Conservation (phyloP, 2,888 invertebrate genomes). For the Lobophora halterata region DNA sequence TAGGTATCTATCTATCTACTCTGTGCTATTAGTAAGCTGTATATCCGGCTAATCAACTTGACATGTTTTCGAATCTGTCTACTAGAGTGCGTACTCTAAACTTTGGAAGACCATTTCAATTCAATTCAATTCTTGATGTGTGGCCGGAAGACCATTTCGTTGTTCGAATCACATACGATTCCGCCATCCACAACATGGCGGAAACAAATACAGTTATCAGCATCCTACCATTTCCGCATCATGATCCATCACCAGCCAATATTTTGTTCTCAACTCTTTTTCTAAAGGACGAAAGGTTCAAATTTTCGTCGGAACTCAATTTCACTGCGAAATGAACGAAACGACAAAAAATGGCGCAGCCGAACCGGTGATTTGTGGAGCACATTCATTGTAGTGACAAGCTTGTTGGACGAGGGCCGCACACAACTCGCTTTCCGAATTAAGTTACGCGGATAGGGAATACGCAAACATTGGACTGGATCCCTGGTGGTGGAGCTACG, state of each 20-base stretch:
- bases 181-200: constrained; percentile 21
- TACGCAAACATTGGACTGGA: constrained; percentile 42
- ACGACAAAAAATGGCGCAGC: constrained; percentile 67
- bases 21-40: no score
- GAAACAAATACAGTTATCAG: constrained; percentile 34
- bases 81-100: no score
- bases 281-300: constrained; percentile 42
- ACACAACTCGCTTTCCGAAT: constrained; percentile 56
- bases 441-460: constrained; percentile 43
- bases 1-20: no score
- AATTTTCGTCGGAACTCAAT: constrained; percentile 69
- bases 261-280: constrained; percentile 50
- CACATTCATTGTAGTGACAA: constrained; percentile 76
- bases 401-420: constrained; percentile 55
- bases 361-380: constrained; percentile 74
- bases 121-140: no score
- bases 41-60: no score
- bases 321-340: constrained; percentile 68
- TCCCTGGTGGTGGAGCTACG: constrained; percentile 5
- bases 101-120: no score
- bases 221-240: constrained; percentile 34
- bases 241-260: constrained; percentile 39
- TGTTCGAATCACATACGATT: no score
- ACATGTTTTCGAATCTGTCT: no score
- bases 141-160: no score